Conservation (phyloP, 2,888 invertebrate species). For the Drosophila phalerata region DNA sequence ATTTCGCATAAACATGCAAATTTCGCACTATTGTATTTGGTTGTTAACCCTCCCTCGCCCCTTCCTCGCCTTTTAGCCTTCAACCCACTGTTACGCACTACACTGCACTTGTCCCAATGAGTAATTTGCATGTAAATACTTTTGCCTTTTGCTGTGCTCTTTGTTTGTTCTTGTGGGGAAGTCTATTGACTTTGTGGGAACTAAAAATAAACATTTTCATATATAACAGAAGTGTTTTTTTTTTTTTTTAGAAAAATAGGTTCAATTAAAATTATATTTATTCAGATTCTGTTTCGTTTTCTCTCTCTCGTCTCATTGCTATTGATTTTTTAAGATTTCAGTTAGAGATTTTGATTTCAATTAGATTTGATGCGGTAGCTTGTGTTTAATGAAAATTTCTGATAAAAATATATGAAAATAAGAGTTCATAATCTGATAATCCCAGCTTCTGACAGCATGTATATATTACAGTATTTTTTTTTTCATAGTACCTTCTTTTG, state of each 20-base stretch:
- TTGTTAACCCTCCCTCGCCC: background rate
- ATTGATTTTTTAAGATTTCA: background rate
- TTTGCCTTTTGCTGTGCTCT: constrained; percentile 43
- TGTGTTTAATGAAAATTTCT: background rate
- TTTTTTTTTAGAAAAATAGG: background rate
- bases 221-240: background rate
- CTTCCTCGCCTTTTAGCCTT: background rate
- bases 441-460: background rate
- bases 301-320: no score
- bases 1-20: constrained; percentile 80
- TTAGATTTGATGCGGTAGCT: no score
- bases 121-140: constrained; percentile 77
- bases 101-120: constrained; percentile 65
- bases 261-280: background rate
- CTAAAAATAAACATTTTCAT: constrained; percentile 2
- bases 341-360: background rate
- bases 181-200: constrained; percentile 13
- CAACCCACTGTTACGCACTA: constrained; percentile 20
- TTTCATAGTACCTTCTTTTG: background rate
- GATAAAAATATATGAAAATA: background rate
- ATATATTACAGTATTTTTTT: no score
- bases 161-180: constrained; percentile 17
- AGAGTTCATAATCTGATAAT: background rate
- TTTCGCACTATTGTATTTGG: constrained; percentile 65
- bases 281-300: background rate